Conservation (phyloP, 2,888 invertebrate genomes). For the Cheilosia soror region DNA sequence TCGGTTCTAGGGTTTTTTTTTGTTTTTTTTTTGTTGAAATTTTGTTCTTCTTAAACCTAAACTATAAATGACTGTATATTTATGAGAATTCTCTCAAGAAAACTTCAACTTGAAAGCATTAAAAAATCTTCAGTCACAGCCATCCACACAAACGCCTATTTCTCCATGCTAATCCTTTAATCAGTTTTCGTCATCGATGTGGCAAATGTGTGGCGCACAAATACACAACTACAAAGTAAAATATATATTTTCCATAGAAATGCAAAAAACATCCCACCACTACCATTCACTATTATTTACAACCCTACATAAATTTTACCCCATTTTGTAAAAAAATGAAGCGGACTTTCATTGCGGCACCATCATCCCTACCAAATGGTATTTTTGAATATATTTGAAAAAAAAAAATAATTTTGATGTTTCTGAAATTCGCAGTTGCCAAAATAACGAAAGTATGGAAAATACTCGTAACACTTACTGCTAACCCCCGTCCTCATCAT, state of each 20-base stretch:
- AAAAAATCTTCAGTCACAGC: no score
- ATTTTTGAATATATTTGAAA: conserved; percentile 7
- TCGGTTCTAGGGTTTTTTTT: no score
- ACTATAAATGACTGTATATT: no score
- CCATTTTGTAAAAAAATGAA: not conserved
- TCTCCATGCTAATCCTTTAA: not conserved
- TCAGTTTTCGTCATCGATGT: not conserved
- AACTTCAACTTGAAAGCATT: no score
- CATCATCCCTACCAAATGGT: not conserved
- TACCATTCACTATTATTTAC: not conserved
- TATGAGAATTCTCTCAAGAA: no score
- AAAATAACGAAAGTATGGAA: conserved; percentile 1
- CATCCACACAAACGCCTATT: no score
- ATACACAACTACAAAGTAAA: not conserved
- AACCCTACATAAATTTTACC: not conserved
- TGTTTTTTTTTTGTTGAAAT: no score
- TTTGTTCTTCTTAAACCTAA: no score
- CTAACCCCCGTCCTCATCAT: conserved; percentile 9
- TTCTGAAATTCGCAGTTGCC: conserved; percentile 12
- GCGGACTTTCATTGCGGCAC: not conserved
- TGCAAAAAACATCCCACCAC: not conserved
- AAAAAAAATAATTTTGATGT: not conserved
- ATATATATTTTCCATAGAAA: not conserved
- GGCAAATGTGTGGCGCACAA: not conserved
- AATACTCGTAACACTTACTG: not conserved